A percentile compares a stretch with the other conserved stretches of the same genome.
phyloP scores from a whole-genome alignment of 92 coral and sea anemone species.

The Isaurus tuberculatus region DNA sequence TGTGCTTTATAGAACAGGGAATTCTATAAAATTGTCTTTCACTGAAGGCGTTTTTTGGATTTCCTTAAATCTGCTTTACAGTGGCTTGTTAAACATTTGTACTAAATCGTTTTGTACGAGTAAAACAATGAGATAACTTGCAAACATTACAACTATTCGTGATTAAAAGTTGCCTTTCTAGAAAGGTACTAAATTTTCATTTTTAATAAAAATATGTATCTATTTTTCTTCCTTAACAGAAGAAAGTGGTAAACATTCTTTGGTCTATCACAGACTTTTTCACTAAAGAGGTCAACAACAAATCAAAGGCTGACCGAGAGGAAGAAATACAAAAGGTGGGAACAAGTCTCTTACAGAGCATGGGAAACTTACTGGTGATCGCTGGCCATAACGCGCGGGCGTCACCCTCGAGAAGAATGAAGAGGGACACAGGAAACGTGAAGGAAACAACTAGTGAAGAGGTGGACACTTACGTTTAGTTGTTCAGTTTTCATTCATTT shows the following conservation, averaged over 20 bases:
- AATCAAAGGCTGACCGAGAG: constrained; percentile 49
- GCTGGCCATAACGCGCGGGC: constrained; percentile 67
- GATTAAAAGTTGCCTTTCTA: no score
- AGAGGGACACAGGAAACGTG: constrained; percentile 9
- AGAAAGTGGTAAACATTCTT: constrained; percentile 60
- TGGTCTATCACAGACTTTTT: constrained; percentile 63
- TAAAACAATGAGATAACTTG: no score
- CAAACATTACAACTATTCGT: no score
- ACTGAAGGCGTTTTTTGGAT: no score
- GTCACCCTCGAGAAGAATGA: constrained; percentile 18
- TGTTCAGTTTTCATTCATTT: background rate
- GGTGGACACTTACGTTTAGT: background rate
- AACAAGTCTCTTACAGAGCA: constrained; percentile 72
- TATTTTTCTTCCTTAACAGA: constrained; percentile 50
- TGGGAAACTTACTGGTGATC: constrained; percentile 76
- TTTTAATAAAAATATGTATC: background rate
- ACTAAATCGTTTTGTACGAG: no score
- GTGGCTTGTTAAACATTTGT: no score
- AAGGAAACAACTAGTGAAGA: background rate
- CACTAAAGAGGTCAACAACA: constrained; percentile 52
- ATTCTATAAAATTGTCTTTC: no score
- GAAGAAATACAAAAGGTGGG: constrained; percentile 67
- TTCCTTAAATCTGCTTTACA: no score
- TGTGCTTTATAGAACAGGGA: no score
- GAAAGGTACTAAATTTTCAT: background rate